These are phyloP conservation scores for Spea multiplicata DNA, from an alignment of 2,113 vertebrate genomes.

Conservation along the genomic window DNA sequence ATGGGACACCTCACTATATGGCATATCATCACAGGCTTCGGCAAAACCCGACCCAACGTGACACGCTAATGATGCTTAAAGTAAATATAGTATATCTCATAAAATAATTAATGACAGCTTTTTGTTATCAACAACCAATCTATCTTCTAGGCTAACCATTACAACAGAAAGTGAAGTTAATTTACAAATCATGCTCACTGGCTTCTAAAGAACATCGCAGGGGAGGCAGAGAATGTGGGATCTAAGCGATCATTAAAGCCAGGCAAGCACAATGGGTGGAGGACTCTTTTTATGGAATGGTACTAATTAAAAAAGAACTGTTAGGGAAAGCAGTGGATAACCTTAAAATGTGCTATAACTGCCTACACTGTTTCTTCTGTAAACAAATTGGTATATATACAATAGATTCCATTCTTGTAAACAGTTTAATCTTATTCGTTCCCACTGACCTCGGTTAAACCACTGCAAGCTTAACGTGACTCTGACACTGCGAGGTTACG, in stretches of 20 bases:
- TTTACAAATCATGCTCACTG: background rate
- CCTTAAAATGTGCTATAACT: background rate
- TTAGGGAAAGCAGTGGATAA: background rate
- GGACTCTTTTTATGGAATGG: background rate
- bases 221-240: background rate
- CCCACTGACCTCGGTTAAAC: conserved; percentile 40
- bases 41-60: too few relatives aligned
- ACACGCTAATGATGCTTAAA: too few relatives aligned
- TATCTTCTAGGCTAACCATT: background rate
- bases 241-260: background rate
- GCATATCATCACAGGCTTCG: too few relatives aligned
- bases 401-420: conserved; percentile 30
- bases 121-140: too few relatives aligned
- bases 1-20: too few relatives aligned
- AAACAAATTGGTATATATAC: conserved; percentile 40
- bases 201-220: background rate
- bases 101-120: too few relatives aligned
- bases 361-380: conserved; percentile 2
- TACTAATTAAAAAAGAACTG: background rate
- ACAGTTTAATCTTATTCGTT: conserved; percentile 43
- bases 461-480: conserved; percentile 29
- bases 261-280: background rate
- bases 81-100: too few relatives aligned
- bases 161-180: background rate
- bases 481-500: conserved; percentile 39